phyloP scores from a whole-genome alignment of 2,888 invertebrate genomes.

The Allacma fusca region DNA sequence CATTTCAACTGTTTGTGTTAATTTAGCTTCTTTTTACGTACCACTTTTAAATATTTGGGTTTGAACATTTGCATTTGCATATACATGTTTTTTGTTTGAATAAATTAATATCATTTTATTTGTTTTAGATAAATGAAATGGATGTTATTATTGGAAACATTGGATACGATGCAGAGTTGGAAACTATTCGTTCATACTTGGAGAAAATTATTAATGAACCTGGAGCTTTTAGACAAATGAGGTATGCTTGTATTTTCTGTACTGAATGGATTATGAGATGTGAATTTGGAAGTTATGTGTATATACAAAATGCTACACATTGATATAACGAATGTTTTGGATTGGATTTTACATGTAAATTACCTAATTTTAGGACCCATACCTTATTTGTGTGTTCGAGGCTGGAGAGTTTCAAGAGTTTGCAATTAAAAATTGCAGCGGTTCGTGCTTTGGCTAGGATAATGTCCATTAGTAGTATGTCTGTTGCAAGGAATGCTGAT shows the following conservation, averaged over 20 bases:
- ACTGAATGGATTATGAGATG: too few species aligned
- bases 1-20: too few species aligned
- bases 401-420: slow-evolving; percentile 45
- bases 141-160: slow-evolving; percentile 58
- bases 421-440: slow-evolving; percentile 52
- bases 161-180: slow-evolving; percentile 57
- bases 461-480: slow-evolving; percentile 53
- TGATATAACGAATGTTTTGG: too few species aligned
- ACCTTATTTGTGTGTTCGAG: slow-evolving; percentile 50
- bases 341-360: too few species aligned
- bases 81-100: too few species aligned
- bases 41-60: too few species aligned
- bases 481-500: slow-evolving; percentile 47
- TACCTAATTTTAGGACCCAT: slow-evolving; percentile 48
- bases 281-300: too few species aligned
- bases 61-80: too few species aligned
- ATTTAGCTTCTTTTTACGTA: too few species aligned
- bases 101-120: background rate
- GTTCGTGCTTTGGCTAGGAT: slow-evolving; percentile 56
- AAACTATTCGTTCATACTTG: slow-evolving; percentile 51
- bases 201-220: slow-evolving; percentile 50
- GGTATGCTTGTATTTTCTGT: slow-evolving; percentile 38
- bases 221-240: slow-evolving; percentile 55
- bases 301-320: too few species aligned
- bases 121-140: slow-evolving; percentile 51